These are phyloP conservation scores for Acrobasis repandana DNA, from an alignment of 2,888 invertebrate species.

Conservation along the genomic window DNA sequence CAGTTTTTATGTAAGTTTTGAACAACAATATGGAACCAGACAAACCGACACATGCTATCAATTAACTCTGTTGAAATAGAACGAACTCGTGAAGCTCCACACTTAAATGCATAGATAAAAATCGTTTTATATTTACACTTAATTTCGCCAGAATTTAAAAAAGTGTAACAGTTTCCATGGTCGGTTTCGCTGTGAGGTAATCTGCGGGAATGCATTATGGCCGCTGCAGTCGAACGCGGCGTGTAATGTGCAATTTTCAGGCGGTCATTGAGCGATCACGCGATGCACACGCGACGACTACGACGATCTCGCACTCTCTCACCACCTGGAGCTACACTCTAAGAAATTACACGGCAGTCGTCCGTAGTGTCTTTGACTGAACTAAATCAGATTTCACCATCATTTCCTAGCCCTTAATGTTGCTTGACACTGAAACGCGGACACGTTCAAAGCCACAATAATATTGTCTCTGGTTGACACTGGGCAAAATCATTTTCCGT, in stretches of 20 bases:
- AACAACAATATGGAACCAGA: too few relatives aligned
- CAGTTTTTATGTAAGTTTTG: too few relatives aligned
- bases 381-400: too few relatives aligned
- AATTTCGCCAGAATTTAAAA: conserved; percentile 53
- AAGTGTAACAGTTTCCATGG: conserved; percentile 69
- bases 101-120: conserved; percentile 14
- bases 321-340: neutral
- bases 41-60: neutral
- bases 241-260: conserved; percentile 77
- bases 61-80: neutral
- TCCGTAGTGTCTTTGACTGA: too few relatives aligned
- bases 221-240: conserved; percentile 65
- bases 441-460: too few relatives aligned
- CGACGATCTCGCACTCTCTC: neutral
- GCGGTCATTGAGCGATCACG: conserved; percentile 68
- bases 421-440: too few relatives aligned
- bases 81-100: neutral
- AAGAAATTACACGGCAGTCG: too few relatives aligned
- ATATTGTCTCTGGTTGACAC: too few relatives aligned
- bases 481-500: too few relatives aligned
- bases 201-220: conserved; percentile 76
- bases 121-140: conserved; percentile 29
- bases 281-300: conserved; percentile 71
- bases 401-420: too few relatives aligned
- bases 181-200: conserved; percentile 75